Evolutionary conservation across 2,888 invertebrate species (phyloP), one percentile per base, ranked within the genome.

Genomic region (Sinelater perroti): DNA sequence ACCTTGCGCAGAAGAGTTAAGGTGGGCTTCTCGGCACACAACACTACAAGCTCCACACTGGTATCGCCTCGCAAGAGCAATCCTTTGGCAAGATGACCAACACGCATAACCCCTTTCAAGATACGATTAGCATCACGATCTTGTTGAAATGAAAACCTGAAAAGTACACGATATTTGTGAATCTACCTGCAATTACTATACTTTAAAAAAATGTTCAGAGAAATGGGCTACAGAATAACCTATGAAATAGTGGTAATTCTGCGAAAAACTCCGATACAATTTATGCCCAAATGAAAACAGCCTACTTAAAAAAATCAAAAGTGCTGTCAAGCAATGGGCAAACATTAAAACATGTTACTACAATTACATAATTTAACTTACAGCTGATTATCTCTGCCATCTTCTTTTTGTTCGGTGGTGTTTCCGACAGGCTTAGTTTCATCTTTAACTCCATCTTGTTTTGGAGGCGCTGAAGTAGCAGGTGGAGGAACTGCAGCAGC

Each of bases 51-150:
- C 68, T 95, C 90, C 53, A 98, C 95, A 72, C 87, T 86, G 62
- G 87, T 87, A 80, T 98, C 97, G 3, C 95, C 95, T 64, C 90
- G 88, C 16, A 98, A 83, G 71, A 98, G 82, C 60, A 98, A 85
- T 30, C 95, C 93, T 75, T 94, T 94, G 42, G 93, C 92, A 49
- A 95, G 80, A 73, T 92, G 89, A 49, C 97, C 97, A 36, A 97
- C 96, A 62, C 97, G 88, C 95, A 97, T 96, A 18, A 97, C 97
- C 57, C 97, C 97, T 78, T 96, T 94, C 36, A 98, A 82, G 66
- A 93, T 87, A 60, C 97, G 87, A 66, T 83, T 80, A 31, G 82
- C 80, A 66, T 82, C 80, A 47, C 83, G 74, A 56, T 78, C 86
- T 69, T 88, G 84, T 77, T 87, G 87, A 78, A 88, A 88, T 51